These are phyloP conservation scores for Pangasius mekongensis DNA, from an alignment of 2,797 vertebrate species.

Conservation along the genomic window DNA sequence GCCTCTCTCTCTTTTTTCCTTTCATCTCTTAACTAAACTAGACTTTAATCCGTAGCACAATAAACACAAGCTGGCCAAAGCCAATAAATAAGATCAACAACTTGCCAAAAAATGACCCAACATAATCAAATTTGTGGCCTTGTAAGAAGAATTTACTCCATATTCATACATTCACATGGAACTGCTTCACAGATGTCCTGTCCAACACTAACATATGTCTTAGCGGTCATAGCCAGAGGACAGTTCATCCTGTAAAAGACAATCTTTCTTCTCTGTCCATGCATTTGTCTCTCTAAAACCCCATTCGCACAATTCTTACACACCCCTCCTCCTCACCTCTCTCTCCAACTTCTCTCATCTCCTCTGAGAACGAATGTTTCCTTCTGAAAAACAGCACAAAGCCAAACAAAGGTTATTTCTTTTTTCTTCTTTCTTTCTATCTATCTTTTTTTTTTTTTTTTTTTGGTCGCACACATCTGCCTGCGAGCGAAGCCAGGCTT, in stretches of 20 bases:
- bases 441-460: conserved; percentile 39
- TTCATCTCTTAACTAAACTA: conserved; percentile 34
- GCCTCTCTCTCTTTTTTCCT: conserved; percentile 10
- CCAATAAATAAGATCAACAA: conserved; percentile 39
- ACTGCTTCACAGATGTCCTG: conserved; percentile 59
- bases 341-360: conserved; percentile 32
- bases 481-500: conserved; percentile 69
- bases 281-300: conserved; percentile 29
- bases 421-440: conserved; percentile 11
- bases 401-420: conserved; percentile 71
- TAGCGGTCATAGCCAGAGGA: conserved; percentile 44
- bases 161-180: conserved; percentile 47
- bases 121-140: conserved; percentile 35
- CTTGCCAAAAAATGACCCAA: conserved; percentile 37
- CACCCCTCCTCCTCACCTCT: neutral
- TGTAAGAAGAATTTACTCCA: conserved; percentile 29
- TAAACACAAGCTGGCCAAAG: conserved; percentile 42
- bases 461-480: conserved; percentile 68
- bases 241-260: conserved; percentile 37
- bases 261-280: conserved; percentile 31
- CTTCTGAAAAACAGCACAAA: conserved; percentile 66
- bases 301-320: conserved; percentile 20
- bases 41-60: conserved; percentile 45
- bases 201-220: conserved; percentile 58
- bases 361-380: conserved; percentile 56